phyloP scores from a whole-genome alignment of 1,140 invertebrate genomes.

The Aphelinus certus region DNA sequence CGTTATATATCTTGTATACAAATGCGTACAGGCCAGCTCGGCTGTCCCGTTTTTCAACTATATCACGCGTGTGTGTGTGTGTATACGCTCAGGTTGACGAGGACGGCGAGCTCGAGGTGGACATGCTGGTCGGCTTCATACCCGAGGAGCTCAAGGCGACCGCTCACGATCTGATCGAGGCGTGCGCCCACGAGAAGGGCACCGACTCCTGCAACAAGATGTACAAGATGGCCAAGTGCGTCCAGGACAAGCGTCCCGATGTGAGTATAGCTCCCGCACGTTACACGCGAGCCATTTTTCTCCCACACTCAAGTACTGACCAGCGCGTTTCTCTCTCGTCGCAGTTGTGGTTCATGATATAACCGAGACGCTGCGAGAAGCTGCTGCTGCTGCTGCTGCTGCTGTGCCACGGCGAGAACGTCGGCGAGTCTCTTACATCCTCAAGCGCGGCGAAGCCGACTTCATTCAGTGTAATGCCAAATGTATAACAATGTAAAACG shows the following conservation, averaged over 20 bases:
- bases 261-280: conserved; percentile 43
- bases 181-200: conserved; percentile 46
- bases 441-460: no score
- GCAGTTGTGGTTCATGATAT: conserved; percentile 57
- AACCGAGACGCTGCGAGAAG: conserved; percentile 24
- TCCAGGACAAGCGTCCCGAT: conserved; percentile 46
- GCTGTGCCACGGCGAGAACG: neutral
- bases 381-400: no score
- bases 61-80: conserved; percentile 1
- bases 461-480: no score
- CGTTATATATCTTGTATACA: neutral
- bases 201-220: conserved; percentile 54
- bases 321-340: conserved; percentile 24
- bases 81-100: conserved; percentile 51
- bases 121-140: conserved; percentile 52
- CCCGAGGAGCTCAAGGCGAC: conserved; percentile 44
- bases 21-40: no score
- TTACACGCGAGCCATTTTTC: neutral
- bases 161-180: conserved; percentile 40
- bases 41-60: no score
- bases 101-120: conserved; percentile 50
- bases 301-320: conserved; percentile 3
- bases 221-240: conserved; percentile 49
- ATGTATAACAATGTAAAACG: no score
- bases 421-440: neutral